These are phyloP conservation scores for Athene noctua DNA, from an alignment of 2,113 vertebrate species.

Conservation along the genomic window DNA sequence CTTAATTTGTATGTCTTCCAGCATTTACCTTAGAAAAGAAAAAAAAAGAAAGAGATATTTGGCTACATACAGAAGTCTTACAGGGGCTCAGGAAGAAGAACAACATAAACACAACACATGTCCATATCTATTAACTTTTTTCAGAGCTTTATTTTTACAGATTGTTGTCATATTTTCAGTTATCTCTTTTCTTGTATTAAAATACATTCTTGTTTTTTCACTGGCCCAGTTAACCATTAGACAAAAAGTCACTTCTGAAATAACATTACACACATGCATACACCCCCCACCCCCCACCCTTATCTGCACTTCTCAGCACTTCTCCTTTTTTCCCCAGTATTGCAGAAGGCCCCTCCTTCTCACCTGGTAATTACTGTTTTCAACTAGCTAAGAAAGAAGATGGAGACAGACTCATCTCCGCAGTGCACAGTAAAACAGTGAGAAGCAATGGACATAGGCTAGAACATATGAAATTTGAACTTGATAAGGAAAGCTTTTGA, in stretches of 20 bases:
- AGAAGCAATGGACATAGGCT: not conserved
- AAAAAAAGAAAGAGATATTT: not conserved
- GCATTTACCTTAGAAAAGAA: not conserved
- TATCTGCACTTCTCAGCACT: not conserved
- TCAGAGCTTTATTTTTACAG: not conserved
- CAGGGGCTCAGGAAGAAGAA: not conserved
- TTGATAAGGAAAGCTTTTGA: not conserved
- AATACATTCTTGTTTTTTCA: not conserved
- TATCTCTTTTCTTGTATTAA: not conserved
- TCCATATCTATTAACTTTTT: not conserved
- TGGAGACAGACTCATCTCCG: not conserved
- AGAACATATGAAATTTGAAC: not conserved
- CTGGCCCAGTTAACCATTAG: not conserved
- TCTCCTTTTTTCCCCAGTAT: not conserved
- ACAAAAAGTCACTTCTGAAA: not conserved
- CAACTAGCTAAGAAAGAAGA: not conserved
- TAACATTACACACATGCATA: not conserved
- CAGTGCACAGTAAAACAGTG: not conserved
- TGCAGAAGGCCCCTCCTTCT: not conserved
- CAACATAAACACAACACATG: rapidly evolving
- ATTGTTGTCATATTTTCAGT: not conserved
- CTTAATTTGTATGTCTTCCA: not conserved
- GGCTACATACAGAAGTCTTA: not conserved
- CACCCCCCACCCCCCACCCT: rapidly evolving
- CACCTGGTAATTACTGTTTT: not conserved